phyloP scores from a whole-genome alignment of 2,888 invertebrate species.

The Drosophila dives region DNA sequence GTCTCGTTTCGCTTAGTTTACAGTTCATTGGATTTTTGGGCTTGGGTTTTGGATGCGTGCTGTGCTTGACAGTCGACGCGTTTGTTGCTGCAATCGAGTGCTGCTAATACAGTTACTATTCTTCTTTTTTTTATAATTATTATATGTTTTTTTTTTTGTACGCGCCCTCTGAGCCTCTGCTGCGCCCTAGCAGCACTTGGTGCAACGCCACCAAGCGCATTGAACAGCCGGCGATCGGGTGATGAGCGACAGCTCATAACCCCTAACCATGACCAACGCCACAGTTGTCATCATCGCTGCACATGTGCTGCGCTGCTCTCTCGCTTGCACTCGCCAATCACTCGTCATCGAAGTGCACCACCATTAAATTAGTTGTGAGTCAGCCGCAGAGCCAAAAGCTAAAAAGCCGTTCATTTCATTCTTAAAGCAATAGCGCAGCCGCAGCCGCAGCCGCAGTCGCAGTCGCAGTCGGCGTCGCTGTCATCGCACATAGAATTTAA shows the following conservation, averaged over 20 bases:
- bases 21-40: constrained; percentile 67
- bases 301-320: constrained; percentile 21
- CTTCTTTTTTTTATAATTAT: not conserved
- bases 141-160: not conserved
- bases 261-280: constrained; percentile 65
- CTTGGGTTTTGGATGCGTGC: constrained; percentile 23
- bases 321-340: constrained; percentile 15
- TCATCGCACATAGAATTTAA: constrained; percentile 30
- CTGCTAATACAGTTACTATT: not conserved
- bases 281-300: constrained; percentile 33
- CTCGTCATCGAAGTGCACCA: constrained; percentile 61
- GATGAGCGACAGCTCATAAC: constrained; percentile 66
- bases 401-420: constrained; percentile 16
- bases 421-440: constrained; percentile 12
- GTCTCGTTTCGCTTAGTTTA: constrained; percentile 45
- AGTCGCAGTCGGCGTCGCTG: not conserved
- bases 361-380: constrained; percentile 31
- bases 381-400: constrained; percentile 16
- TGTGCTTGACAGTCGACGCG: constrained; percentile 14
- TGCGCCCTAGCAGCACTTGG: not conserved
- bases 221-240: constrained; percentile 34
- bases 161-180: constrained; percentile 34
- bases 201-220: constrained; percentile 2
- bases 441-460: not conserved
- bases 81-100: constrained; percentile 10